These are phyloP conservation scores for Pelobates fuscus DNA, from an alignment of 2,113 vertebrate species.

Conservation along the genomic window DNA sequence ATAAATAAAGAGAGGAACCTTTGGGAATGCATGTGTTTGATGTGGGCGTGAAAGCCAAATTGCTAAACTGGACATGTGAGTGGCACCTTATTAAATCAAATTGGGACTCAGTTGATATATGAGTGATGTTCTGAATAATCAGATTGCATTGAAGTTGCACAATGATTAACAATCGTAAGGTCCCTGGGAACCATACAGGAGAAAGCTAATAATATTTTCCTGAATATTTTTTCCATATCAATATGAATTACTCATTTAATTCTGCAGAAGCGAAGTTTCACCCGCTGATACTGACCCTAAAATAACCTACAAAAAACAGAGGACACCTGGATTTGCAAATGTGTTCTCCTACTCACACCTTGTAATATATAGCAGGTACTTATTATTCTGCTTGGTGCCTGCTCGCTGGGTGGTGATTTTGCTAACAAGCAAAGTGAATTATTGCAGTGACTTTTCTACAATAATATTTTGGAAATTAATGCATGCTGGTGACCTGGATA, in stretches of 20 bases:
- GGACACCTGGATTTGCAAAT: neutral
- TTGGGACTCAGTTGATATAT: constrained; percentile 1
- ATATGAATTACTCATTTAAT: constrained; percentile 20
- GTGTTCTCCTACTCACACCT: neutral
- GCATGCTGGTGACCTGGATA: neutral
- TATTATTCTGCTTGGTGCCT: neutral
- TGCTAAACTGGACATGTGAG: constrained; percentile 27
- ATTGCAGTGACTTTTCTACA: neutral
- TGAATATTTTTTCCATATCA: constrained; percentile 20
- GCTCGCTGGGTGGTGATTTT: neutral
- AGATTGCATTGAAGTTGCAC: constrained; percentile 19
- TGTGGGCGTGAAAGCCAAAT: constrained; percentile 12
- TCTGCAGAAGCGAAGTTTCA: constrained; percentile 3
- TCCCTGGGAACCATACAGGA: neutral
- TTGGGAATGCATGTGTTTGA: constrained; percentile 12
- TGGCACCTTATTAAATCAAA: constrained; percentile 40
- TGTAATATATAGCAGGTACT: neutral
- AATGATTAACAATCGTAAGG: constrained; percentile 2
- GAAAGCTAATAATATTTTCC: neutral
- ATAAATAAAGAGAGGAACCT: neutral
- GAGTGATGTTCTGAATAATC: constrained; percentile 43
- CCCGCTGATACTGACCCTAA: neutral
- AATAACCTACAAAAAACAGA: constrained; percentile 2
- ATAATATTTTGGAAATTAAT: neutral
- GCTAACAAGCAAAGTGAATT: neutral